Percentiles rank a stretch among this genome's conserved stretches.
Evolutionary conservation across 1,140 invertebrate species (phyloP).

Genomic region (Lucilia cuprina): DNA sequence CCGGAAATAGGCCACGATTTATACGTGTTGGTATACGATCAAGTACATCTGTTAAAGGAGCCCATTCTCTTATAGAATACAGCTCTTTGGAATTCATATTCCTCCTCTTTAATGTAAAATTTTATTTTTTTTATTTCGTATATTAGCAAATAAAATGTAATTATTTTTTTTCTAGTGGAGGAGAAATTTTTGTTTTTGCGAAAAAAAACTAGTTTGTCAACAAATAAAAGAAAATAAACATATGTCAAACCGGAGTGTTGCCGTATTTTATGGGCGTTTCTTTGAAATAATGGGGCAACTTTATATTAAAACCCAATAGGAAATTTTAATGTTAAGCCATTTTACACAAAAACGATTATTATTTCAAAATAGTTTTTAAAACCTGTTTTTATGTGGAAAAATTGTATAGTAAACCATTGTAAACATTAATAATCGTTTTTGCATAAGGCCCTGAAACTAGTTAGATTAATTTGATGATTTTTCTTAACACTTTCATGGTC

Average conservation of each 20-base stretch:
- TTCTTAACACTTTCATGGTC: too few relatives aligned
- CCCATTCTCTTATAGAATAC: conserved; percentile 75
- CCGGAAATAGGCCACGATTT: conserved; percentile 79
- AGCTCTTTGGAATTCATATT: conserved; percentile 47
- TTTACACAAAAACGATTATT: too few relatives aligned
- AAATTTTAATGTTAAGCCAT: too few relatives aligned
- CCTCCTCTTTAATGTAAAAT: neutral
- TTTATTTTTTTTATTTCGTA: neutral
- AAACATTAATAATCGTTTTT: too few relatives aligned
- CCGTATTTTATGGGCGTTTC: neutral
- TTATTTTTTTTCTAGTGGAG: neutral
- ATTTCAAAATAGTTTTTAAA: too few relatives aligned
- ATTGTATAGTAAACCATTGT: too few relatives aligned
- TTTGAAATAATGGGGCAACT: too few relatives aligned
- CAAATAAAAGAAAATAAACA: conserved; percentile 8
- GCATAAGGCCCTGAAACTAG: too few relatives aligned
- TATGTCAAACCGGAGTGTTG: neutral
- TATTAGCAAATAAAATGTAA: neutral
- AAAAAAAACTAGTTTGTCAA: neutral
- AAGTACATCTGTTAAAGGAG: conserved; percentile 78
- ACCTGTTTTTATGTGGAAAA: too few relatives aligned
- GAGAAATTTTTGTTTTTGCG: neutral
- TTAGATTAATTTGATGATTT: too few relatives aligned
- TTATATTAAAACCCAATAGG: too few relatives aligned
- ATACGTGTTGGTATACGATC: conserved; percentile 79